Percentiles rank a stretch among this genome's conserved stretches.
Conservation (phyloP, 2,888 invertebrate species). For the Lymantria monacha region DNA sequence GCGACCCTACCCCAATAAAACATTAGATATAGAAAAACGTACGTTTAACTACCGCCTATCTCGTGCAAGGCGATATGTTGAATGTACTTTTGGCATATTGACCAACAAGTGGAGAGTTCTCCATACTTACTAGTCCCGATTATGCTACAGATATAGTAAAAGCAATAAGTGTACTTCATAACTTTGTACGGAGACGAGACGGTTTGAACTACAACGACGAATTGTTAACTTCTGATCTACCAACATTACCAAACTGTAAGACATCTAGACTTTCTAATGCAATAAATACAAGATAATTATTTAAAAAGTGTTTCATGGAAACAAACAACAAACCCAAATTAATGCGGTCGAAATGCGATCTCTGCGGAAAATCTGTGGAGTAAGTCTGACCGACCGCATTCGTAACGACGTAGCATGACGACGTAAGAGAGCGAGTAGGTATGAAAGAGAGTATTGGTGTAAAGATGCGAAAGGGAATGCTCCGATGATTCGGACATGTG, state of each 20-base stretch:
- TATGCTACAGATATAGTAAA: neutral
- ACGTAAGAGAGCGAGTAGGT: too few species aligned
- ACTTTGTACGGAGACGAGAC: conserved; percentile 12
- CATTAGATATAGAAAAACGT: neutral
- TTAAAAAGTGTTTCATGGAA: too few species aligned
- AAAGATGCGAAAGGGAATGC: too few species aligned
- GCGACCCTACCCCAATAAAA: neutral
- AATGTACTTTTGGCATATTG: conserved; percentile 14
- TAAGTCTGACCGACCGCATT: too few species aligned
- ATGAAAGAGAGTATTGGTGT: too few species aligned
- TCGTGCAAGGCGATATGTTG: conserved; percentile 4
- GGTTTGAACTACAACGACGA: conserved; percentile 11
- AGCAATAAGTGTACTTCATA: neutral
- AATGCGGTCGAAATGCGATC: too few species aligned
- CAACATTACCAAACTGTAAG: conserved; percentile 9
- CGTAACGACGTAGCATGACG: too few species aligned
- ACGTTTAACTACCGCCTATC: conserved; percentile 5
- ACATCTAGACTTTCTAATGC: neutral
- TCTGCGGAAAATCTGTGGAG: too few species aligned
- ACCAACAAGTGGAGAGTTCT: conserved; percentile 14
- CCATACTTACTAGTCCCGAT: conserved; percentile 9
- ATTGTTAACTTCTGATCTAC: conserved; percentile 13
- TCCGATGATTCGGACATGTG: too few species aligned
- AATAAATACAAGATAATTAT: neutral
- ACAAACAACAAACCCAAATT: too few species aligned